phyloP scores from a whole-genome alignment of 2,797 vertebrate species.

The Arnoldichthys spilopterus region DNA sequence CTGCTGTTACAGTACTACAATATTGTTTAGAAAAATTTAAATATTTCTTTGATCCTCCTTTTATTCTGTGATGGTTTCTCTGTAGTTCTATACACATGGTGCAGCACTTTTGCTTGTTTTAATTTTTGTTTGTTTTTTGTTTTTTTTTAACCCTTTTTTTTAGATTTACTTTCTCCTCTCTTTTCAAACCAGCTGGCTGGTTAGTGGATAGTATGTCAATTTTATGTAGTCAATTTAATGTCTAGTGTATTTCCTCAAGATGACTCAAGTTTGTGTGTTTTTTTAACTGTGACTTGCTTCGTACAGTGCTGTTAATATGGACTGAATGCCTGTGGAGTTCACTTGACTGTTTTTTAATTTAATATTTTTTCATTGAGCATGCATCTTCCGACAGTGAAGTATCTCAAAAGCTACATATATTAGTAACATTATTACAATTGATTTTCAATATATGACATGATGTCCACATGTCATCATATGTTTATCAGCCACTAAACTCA shows the following conservation, averaged over 20 bases:
- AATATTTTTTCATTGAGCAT: not conserved
- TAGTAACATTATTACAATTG: not conserved
- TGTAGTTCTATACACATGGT: not conserved
- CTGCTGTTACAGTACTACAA: not conserved
- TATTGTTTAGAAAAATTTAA: not conserved
- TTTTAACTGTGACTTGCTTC: constrained; percentile 45
- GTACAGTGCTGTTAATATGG: constrained; percentile 35
- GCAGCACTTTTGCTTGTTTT: not conserved
- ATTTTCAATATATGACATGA: too few relatives aligned
- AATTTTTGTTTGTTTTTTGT: too few relatives aligned
- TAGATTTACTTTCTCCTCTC: not conserved
- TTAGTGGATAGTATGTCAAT: constrained; percentile 35
- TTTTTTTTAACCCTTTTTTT: too few relatives aligned
- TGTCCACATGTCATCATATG: too few relatives aligned
- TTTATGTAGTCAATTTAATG: not conserved
- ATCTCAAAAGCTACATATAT: not conserved
- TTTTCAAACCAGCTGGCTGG: constrained; percentile 70
- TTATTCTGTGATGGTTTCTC: not conserved
- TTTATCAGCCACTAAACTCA: too few relatives aligned
- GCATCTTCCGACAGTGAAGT: not conserved
- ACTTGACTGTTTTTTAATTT: constrained; percentile 9
- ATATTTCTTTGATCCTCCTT: not conserved
- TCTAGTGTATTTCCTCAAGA: constrained; percentile 9
- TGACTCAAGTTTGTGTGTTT: not conserved
- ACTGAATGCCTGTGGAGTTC: constrained; percentile 32